These are phyloP conservation scores for Rhynchophorus ferrugineus DNA, from an alignment of 1,140 invertebrate species.

Conservation along the genomic window DNA sequence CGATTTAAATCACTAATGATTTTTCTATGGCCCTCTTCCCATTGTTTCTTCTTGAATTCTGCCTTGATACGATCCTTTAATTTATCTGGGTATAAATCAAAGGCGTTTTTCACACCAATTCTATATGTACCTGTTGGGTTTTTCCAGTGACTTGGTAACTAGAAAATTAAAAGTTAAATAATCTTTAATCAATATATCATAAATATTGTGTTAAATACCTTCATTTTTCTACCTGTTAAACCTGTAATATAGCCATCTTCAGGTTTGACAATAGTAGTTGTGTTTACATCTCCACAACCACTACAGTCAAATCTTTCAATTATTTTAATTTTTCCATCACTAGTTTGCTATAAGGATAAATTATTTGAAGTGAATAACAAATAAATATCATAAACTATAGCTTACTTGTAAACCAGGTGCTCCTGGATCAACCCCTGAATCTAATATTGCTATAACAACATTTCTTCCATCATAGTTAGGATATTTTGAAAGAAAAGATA, in stretches of 20 bases:
- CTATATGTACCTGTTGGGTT: constrained; percentile 79
- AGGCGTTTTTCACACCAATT: constrained; percentile 79
- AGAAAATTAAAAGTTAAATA: constrained; percentile 9
- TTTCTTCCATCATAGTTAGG: constrained; percentile 89
- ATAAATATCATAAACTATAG: no score
- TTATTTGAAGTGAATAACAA: constrained; percentile 20
- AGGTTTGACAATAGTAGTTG: constrained; percentile 71
- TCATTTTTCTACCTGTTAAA: constrained; percentile 78
- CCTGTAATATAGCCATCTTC: constrained; percentile 72
- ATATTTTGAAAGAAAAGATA: constrained; percentile 82
- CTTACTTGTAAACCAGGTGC: constrained; percentile 87
- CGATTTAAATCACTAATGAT: constrained; percentile 68
- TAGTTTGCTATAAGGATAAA: constrained; percentile 59
- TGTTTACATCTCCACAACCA: constrained; percentile 90
- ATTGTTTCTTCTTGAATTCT: constrained; percentile 74
- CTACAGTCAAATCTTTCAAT: constrained; percentile 93
- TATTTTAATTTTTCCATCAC: constrained; percentile 83
- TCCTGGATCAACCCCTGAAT: constrained; percentile 95
- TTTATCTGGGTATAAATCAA: constrained; percentile 77
- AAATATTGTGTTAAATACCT: constrained; percentile 54
- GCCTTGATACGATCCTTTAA: constrained; percentile 77
- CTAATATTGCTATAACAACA: constrained; percentile 89
- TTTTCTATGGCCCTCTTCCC: constrained; percentile 77
- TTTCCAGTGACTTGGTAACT: constrained; percentile 78
- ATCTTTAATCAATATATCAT: background rate